A percentile compares a stretch with the other conserved stretches of the same genome.
These are phyloP conservation scores for Lepus americanus DNA, from an alignment of 2,113 vertebrate species.

Conservation along the genomic window DNA sequence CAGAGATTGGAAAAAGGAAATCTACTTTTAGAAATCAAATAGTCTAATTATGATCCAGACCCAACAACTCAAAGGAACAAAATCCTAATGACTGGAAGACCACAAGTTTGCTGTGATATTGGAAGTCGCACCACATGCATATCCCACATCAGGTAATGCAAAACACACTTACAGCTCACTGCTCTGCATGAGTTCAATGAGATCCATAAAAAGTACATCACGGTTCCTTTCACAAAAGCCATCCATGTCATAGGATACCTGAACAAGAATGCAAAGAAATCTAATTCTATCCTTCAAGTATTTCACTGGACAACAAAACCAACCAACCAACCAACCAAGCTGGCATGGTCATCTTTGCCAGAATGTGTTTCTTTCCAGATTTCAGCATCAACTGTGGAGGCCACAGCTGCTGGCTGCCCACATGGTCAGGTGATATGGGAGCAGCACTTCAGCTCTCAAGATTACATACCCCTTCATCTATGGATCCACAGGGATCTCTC, in stretches of 20 bases:
- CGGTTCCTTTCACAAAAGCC: conserved; percentile 99
- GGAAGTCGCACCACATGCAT: not conserved
- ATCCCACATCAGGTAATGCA: not conserved
- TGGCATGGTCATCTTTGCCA: not conserved
- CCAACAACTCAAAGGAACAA: not conserved
- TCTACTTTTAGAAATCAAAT: conserved; percentile 19
- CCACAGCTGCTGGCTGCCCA: not conserved
- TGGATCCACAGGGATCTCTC: not conserved
- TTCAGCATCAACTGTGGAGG: not conserved
- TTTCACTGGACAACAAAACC: not conserved
- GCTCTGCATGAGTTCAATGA: conserved; percentile 99
- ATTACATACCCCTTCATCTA: not conserved
- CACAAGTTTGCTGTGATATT: not conserved
- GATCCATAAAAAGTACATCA: conserved; percentile 97
- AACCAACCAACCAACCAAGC: too few species aligned
- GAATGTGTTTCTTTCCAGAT: not conserved
- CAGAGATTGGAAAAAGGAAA: not conserved
- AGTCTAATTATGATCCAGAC: not conserved
- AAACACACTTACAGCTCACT: conserved; percentile 95
- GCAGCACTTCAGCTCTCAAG: not conserved
- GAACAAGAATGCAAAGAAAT: conserved; percentile 78
- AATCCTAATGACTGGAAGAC: not conserved
- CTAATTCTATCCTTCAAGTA: not conserved
- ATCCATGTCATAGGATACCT: conserved; percentile 99
- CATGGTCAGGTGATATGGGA: too few species aligned